phyloP scores from a whole-genome alignment of 2,113 vertebrate species.

The Pangasianodon hypophthalmus region DNA sequence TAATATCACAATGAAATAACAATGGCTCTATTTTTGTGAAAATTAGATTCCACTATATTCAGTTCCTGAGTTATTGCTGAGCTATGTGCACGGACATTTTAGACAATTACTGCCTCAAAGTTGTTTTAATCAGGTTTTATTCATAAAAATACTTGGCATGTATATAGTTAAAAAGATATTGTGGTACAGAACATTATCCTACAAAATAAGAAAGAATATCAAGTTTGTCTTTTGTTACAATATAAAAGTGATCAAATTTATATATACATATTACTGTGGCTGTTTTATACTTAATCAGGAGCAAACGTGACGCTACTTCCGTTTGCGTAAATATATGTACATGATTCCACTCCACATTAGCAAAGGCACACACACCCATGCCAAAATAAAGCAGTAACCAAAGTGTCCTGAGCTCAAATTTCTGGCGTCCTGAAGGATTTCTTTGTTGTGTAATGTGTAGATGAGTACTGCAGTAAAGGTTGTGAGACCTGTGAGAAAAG shows the following conservation, averaged over 20 bases:
- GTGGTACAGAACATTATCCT: background rate
- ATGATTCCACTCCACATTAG: slow-evolving; percentile 80
- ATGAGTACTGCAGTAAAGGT: slow-evolving; percentile 80
- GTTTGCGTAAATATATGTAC: slow-evolving; percentile 86
- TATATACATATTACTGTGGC: background rate
- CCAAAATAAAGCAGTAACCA: slow-evolving; percentile 84
- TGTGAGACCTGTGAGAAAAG: slow-evolving; percentile 69
- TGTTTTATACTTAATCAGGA: background rate
- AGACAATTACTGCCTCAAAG: background rate
- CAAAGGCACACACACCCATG: slow-evolving; percentile 85
- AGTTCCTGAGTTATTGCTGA: background rate
- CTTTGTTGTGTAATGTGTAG: slow-evolving; percentile 78
- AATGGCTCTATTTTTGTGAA: background rate
- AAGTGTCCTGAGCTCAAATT: slow-evolving; percentile 73
- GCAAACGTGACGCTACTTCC: slow-evolving; percentile 63
- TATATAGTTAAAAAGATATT: background rate
- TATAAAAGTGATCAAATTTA: slow-evolving; percentile 9
- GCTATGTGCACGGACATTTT: background rate
- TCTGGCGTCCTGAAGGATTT: slow-evolving; percentile 70
- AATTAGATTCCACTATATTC: background rate
- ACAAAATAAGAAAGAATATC: background rate
- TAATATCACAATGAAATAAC: background rate
- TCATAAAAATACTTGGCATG: slow-evolving; percentile 12
- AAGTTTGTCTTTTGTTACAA: background rate
- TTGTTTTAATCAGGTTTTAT: slow-evolving; percentile 19